Percentiles rank a stretch among this genome's conserved stretches.
Evolutionary conservation across 2,797 vertebrate species (phyloP).

Genomic region (Neostethus bicornis): DNA sequence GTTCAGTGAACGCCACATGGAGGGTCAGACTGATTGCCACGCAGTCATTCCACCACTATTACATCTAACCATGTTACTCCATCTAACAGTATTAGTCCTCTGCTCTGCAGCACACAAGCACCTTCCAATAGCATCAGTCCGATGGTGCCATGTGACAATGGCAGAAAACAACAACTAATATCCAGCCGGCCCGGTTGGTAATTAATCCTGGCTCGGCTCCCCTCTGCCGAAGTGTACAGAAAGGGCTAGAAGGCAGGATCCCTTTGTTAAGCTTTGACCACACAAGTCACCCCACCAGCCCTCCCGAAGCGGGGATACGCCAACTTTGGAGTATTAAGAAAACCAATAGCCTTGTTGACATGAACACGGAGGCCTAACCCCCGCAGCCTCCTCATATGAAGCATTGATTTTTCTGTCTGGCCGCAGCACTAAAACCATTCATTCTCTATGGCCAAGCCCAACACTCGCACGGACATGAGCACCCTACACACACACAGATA

Average conservation of each 20-base stretch:
- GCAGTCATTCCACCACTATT: slow-evolving; percentile 38
- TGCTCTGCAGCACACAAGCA: slow-evolving; percentile 48
- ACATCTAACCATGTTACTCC: slow-evolving; percentile 59
- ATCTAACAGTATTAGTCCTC: slow-evolving; percentile 62
- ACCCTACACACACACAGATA: slow-evolving; percentile 38
- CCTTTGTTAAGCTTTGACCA: slow-evolving; percentile 93
- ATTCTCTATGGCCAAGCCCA: slow-evolving; percentile 91
- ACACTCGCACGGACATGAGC: slow-evolving; percentile 43
- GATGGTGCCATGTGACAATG: slow-evolving; percentile 69
- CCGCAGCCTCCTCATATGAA: slow-evolving; percentile 99
- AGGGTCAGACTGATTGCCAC: slow-evolving; percentile 41
- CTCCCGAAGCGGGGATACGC: slow-evolving; percentile 90
- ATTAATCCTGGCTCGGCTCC: slow-evolving; percentile 81
- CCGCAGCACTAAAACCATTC: slow-evolving; percentile 92
- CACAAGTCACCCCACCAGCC: slow-evolving; percentile 87
- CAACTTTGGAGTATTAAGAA: slow-evolving; percentile 98
- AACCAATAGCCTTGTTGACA: slow-evolving; percentile 99
- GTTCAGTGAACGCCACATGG: slow-evolving; percentile 34
- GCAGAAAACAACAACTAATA: slow-evolving; percentile 80
- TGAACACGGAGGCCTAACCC: slow-evolving; percentile 98
- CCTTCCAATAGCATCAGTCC: slow-evolving; percentile 61
- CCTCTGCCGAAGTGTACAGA: slow-evolving; percentile 67
- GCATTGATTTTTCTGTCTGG: slow-evolving; percentile 99
- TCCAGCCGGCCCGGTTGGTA: slow-evolving; percentile 72
- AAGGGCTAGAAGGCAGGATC: slow-evolving; percentile 84